Percentiles rank a stretch among this genome's conserved stretches.
Evolutionary conservation across 1,140 invertebrate genomes (phyloP).

Genomic region (silkworm (Bombyx mori)): ASM3026992v2 NC_085118.1:1965001-1965500

Average conservation of each 20-base stretch:
- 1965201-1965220: constrained; percentile 58
- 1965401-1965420: constrained; percentile 10
- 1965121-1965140: constrained; percentile 22
- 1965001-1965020: no score
- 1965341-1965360: constrained; percentile 26
- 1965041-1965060: no score
- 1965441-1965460: constrained; percentile 7
- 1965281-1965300: constrained; percentile 47
- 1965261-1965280: constrained; percentile 41
- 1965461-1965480: constrained; percentile 43
- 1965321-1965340: constrained; percentile 19
- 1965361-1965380: constrained; percentile 6
- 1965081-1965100: no score
- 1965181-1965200: constrained; percentile 64
- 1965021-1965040: no score
- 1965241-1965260: constrained; percentile 9
- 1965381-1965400: background rate
- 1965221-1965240: constrained; percentile 55
- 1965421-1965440: background rate
- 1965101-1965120: constrained; percentile 1
- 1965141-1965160: constrained; percentile 11
- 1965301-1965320: constrained; percentile 12
- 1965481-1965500: constrained; percentile 20
- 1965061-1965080: no score
- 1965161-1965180: constrained; percentile 27